Base-by-base conservation (phyloP, 2,113 vertebrate genomes). In the Sclerurus mexicanus region DNA sequence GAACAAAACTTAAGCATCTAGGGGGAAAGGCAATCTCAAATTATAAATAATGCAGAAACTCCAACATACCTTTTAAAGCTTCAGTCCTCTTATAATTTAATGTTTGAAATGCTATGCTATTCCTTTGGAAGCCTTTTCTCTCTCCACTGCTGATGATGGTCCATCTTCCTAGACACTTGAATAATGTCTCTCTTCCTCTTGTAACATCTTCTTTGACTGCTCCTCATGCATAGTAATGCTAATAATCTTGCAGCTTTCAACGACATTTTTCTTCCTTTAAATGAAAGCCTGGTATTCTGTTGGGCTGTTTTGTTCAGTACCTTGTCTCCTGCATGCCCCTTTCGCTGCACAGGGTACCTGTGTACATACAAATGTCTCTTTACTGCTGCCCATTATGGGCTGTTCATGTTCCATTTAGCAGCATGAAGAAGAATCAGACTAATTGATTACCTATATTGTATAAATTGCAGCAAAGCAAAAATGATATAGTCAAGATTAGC, bases 1-100 rank as follows among this genome's bases (percentile, higher is more conserved):
- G 68, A 86, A 82, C 46, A 82, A 92, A 95, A 89, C 58, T 49
- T 66, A 56, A 82, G 56, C 66, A 89, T 72, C 28, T 52, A 17
- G 44, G 19, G 59, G n/a, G 21, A 55, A 96, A 94, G 69, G 66
- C 92, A 97, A 94, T 96, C 86, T 97, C 73, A 89, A 94, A 94
- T 95, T 89, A 95, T 94, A 96, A 97, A 97, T 94, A 96, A 96
- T 96, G 90, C 85, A 96, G 85, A 79, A 92, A 94, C 66, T 94
- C 86, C 80, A 91, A 79, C 46, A 85, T 58, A 85, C 76, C 71
- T 91, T 91, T 94, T 86, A 95, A 89, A 95, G 64, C 85, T 84
- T 95, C 89, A 82, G 56, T 80, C 55, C 33, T 69, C 75, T 94
- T 89, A 84, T 85, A 94, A 93, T 94, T 94, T 95, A 95, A 84